Conservation (phyloP, 2,113 vertebrate species). For the Antechinus flavipes region DNA sequence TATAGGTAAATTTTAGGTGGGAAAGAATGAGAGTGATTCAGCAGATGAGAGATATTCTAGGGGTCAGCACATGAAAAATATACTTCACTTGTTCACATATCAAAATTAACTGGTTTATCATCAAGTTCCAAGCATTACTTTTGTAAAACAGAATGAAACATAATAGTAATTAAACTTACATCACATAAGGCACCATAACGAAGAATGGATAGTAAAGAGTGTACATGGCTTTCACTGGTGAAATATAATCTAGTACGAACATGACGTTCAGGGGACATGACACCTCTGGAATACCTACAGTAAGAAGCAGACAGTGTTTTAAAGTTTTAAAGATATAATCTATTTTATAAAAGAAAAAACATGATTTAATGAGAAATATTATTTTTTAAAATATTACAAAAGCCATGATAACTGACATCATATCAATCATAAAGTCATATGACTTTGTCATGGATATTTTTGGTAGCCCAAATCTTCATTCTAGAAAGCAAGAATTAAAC, state of each 20-base stretch:
- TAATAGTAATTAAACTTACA: slow-evolving; percentile 82
- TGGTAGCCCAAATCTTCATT: background rate
- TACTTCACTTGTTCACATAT: background rate
- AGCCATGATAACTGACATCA: background rate
- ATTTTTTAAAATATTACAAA: background rate
- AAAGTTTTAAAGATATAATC: slow-evolving; percentile 21
- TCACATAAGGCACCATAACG: slow-evolving; percentile 93
- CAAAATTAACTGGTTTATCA: background rate
- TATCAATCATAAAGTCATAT: background rate
- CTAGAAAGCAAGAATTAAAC: background rate
- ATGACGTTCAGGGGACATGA: slow-evolving; percentile 93
- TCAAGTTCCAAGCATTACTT: slow-evolving; percentile 15
- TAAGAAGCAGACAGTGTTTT: slow-evolving; percentile 40
- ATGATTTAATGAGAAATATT: background rate
- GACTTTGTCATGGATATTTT: background rate
- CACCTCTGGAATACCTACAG: slow-evolving; percentile 92
- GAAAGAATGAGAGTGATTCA: background rate
- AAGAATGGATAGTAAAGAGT: slow-evolving; percentile 91
- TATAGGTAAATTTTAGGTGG: background rate
- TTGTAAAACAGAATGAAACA: slow-evolving; percentile 9
- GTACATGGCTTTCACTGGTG: slow-evolving; percentile 94
- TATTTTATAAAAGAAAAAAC: background rate
- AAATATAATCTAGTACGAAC: slow-evolving; percentile 94
- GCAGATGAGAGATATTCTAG: background rate
- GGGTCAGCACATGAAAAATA: background rate